phyloP scores from a whole-genome alignment of 2,113 vertebrate genomes.

The Gobiocypris rarus region DNA sequence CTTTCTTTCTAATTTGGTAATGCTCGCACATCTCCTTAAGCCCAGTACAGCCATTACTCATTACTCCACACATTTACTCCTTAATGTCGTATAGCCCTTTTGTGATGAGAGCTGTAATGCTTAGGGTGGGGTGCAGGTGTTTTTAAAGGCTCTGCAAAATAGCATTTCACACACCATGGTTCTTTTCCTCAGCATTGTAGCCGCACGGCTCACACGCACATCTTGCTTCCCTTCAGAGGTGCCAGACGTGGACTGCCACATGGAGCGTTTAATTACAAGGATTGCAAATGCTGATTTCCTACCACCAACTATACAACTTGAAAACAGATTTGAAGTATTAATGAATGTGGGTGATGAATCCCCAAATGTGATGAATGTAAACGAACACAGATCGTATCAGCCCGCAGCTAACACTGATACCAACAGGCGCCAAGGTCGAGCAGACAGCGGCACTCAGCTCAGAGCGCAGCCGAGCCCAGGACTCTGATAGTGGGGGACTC shows the following conservation, averaged over 20 bases:
- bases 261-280: conserved; percentile 71
- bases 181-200: conserved; percentile 27
- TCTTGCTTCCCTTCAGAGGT: conserved; percentile 41
- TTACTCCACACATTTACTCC: not conserved
- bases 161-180: conserved; percentile 47
- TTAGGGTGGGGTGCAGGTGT: conserved; percentile 48
- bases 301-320: too few relatives aligned
- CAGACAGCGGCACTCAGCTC: too few relatives aligned
- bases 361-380: too few relatives aligned
- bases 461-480: too few relatives aligned
- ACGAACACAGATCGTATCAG: too few relatives aligned
- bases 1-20: not conserved
- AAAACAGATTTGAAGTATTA: too few relatives aligned
- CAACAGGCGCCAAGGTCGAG: too few relatives aligned
- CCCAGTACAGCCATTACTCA: not conserved
- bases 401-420: too few relatives aligned
- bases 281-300: too few relatives aligned
- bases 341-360: too few relatives aligned
- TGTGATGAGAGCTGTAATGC: not conserved
- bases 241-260: conserved; percentile 64
- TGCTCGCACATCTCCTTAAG: not conserved
- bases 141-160: conserved; percentile 19
- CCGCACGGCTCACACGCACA: conserved; percentile 13
- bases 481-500: too few relatives aligned
- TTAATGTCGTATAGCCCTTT: not conserved